Evolutionary conservation across 2,797 vertebrate genomes (phyloP), one percentile per base, ranked within the genome.

Genomic region (Lepilemur ruficaudatus): DNA sequence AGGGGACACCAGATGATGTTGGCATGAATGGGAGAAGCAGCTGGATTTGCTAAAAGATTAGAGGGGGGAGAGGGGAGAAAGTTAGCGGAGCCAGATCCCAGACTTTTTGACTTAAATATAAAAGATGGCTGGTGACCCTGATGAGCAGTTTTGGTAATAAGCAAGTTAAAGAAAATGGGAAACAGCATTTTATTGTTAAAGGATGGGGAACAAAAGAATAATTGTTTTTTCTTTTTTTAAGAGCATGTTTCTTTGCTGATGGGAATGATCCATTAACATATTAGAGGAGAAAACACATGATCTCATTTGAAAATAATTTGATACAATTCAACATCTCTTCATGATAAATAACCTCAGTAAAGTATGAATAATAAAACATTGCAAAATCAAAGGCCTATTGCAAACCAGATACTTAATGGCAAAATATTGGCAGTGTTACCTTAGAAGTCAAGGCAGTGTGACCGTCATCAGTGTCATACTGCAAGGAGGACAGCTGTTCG

Each of bases 301-400:
- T 69, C 48, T 95, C 63, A 76, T 28, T 48, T 17, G 67, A 83
- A 83, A 94, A 76, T 55, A 72, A 48, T 43, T 1, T 65, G 91
- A 32, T 78, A 38, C 12, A 59, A 57, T 52, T 59, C 25, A 79
- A 35, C 22, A 41, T 43, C 41, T 59, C 35, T 80, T 59, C 25
- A 41, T 41, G 78, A 43, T 80, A 72, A 43, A 28, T 43, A 59
- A 41, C n/a, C 59, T 80, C 4, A 10, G 14, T 59, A 80, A 38
- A 80, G 25, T 30, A 55, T 32, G 23, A 80, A 41, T 55, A 79
- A 55, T 30, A 80, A n/a, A 65, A 65, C 18, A 25, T 13, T 41
- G 11, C 69, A n/a, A 90, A 85, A 78, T 76, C 57, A 76, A 10
- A 59, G 65, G 22, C 11, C n/a, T 55, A 46, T 5, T 35, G 12